phyloP scores from a whole-genome alignment of 2,113 vertebrate species.

The Ovis canadensis region DNA sequence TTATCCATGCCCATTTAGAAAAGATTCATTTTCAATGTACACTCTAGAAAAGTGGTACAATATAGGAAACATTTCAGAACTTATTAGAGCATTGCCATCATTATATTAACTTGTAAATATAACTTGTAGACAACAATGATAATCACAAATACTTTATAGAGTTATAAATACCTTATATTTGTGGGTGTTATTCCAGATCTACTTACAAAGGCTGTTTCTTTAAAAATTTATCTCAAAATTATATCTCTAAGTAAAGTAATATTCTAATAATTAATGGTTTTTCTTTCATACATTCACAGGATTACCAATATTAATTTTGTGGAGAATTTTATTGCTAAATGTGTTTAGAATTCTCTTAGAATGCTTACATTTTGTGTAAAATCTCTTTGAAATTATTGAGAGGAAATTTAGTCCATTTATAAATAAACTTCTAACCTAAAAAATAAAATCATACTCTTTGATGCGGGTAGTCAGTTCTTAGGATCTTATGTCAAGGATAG shows the following conservation, averaged over 20 bases:
- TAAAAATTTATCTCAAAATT: background rate
- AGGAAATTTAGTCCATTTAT: background rate
- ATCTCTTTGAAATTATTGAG: background rate
- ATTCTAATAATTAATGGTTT: background rate
- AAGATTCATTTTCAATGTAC: background rate
- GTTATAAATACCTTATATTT: background rate
- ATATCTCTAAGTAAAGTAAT: background rate
- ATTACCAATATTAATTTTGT: background rate
- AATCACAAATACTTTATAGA: background rate
- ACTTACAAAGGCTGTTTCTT: background rate
- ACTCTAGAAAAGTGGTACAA: background rate
- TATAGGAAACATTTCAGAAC: slow-evolving; percentile 30
- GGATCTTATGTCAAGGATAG: background rate
- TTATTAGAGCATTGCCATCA: background rate
- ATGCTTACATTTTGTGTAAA: background rate
- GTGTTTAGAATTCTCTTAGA: background rate
- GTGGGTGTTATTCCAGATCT: background rate
- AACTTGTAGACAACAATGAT: background rate
- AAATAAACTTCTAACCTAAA: background rate
- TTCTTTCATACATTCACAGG: background rate
- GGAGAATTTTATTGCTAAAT: background rate
- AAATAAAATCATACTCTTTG: background rate
- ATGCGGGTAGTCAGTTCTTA: background rate
- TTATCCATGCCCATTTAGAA: slow-evolving; percentile 15
- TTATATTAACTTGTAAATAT: slow-evolving; percentile 7